Evolutionary conservation across 2,113 vertebrate genomes (phyloP), one percentile per base, ranked within the genome.

Genomic region (Ahaetulla prasina): DNA sequence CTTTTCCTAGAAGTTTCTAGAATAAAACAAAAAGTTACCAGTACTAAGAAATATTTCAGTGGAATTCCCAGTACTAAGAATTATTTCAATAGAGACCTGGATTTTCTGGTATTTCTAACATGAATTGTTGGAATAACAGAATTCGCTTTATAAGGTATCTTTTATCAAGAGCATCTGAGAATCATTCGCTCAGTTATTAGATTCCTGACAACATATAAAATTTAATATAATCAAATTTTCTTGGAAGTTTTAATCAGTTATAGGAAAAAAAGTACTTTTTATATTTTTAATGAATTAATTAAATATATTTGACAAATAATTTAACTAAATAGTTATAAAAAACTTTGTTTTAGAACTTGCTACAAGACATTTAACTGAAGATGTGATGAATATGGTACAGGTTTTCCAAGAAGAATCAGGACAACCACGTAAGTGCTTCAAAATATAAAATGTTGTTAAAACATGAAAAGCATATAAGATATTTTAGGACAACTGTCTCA

Each of bases 381-480:
- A 94, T 94, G 93, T 94, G 45, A 53, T 92, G 27, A 94, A 88
- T 57, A 94, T 94, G 93, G 68, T 35, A 50, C 85, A 92, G 27
- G 89, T 88, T 90, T 92, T 94, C 55, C 89, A 94, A 35, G 88
- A 93, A 50, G 93, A 92, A 3, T 0, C 54, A 53, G 45, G 86
- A 60, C 74, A 89, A 57, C 88, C 93, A 90, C 93, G 93, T 94
- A 94, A 92, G 93, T 60, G 14, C 35, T 90, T 88, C 39, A 60
- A 30, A 88, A 80, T 39, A 4, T 63, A 52, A 90, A 86, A 63
- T 68, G 8, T 47, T 85, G 12, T 47, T 85, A 23, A 60, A 88
- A 43, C 6, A 39, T 45, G 30, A 49, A 84, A 53, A 39, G 11
- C 1, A 27, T 43, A 22, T 55, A 20, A 5, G 49, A 90, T 80